Evolutionary conservation across 2,888 invertebrate species (phyloP).

Genomic region (Helicoverpa assulta): DNA sequence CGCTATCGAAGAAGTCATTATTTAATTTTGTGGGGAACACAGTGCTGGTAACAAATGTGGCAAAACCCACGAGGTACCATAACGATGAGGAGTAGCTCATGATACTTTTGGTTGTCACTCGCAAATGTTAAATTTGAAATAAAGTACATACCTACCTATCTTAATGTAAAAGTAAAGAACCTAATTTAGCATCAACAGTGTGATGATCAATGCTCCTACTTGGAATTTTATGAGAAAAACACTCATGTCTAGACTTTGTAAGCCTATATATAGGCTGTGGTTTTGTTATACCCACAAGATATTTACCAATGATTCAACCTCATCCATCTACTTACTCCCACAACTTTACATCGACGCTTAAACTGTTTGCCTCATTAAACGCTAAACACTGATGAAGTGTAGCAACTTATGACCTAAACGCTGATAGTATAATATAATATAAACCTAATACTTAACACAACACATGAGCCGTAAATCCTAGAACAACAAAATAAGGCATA

Average conservation of each 20-base stretch:
- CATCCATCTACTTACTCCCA: background rate
- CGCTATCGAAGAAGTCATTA: too few relatives aligned
- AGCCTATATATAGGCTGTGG: background rate
- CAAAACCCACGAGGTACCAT: too few relatives aligned
- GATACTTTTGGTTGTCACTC: too few relatives aligned
- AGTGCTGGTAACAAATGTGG: too few relatives aligned
- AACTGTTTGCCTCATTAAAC: conserved; percentile 36
- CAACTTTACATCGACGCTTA: conserved; percentile 16
- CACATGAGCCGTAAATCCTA: conserved; percentile 59
- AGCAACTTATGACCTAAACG: conserved; percentile 23
- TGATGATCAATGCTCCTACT: too few relatives aligned
- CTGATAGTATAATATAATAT: conserved; percentile 42
- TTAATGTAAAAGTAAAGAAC: too few relatives aligned
- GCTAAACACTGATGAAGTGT: conserved; percentile 16
- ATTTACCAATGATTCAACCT: background rate
- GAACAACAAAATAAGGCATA: conserved; percentile 68
- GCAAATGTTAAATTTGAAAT: too few relatives aligned
- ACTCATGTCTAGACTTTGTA: background rate
- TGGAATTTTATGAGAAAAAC: too few relatives aligned
- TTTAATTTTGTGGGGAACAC: too few relatives aligned
- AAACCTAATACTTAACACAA: conserved; percentile 45
- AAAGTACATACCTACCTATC: too few relatives aligned
- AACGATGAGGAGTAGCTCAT: too few relatives aligned
- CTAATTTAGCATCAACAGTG: too few relatives aligned
- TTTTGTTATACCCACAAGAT: background rate